Evolutionary conservation across 2,797 vertebrate genomes (phyloP), one percentile per base, ranked within the genome.

Genomic region (Pogoniulus pusillus): DNA sequence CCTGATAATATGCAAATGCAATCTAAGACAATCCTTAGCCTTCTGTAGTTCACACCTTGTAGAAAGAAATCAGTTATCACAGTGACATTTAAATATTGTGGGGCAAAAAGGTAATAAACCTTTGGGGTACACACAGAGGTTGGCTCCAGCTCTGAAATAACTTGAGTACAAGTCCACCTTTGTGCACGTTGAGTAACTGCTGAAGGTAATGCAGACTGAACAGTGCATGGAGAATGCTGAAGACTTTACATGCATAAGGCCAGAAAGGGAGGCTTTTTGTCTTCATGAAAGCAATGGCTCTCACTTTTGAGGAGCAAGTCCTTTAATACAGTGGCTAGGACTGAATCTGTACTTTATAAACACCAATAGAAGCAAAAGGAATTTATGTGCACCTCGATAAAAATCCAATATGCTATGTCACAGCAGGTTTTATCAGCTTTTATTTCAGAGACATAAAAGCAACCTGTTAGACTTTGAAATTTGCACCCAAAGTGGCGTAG

Each of bases 381-480:
- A 90, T 69, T 71, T 85, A 47, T 3, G 15, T 89, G 81, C 57
- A 83, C 66, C 74, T 86, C 65, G 76, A 43, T 73, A 87, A 88
- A 86, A 72, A 82, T 54, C 30, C 77, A 69, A 65, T 64, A 75
- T 60, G 39, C n/a, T 66, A 37, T 1, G 9, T 29, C 71, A 64
- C 24, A 74, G n/a, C 16, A 85, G 27, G 57, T 85, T 77, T 81
- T 60, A 88, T 76, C 22, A 71, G 19, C 81, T 87, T 83, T 88
- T 74, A 76, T 80, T 88, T 60, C 53, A 86, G 14, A 26, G 41
- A 62, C 79, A 57, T 84, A 86, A 84, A 54, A 51, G 39, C 41
- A 90, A 60, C 49, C 53, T 70, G 17, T 59, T 59, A 27, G 49
- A 87, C 73, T 78, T 96, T 87, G 78, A 73, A 85, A 91, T 82